Evolutionary conservation across 2,113 vertebrate species (phyloP).

Genomic region (Rostratula benghalensis): DNA sequence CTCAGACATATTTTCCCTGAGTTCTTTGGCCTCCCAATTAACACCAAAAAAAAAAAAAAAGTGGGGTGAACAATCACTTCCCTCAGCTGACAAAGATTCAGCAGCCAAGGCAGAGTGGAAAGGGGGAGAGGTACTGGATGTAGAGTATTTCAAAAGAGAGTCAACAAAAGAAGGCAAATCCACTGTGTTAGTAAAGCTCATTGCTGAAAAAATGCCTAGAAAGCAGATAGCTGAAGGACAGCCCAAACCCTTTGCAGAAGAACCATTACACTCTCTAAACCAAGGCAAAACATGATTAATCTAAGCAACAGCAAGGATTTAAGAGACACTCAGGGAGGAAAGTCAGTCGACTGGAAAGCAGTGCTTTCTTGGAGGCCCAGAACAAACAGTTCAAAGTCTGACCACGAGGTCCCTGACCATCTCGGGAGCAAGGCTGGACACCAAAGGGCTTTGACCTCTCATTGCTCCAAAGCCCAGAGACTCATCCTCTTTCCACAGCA

Average conservation of each 20-base stretch:
- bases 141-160: background rate
- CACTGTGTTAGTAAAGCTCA: background rate
- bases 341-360: background rate
- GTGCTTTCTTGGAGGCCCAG: background rate
- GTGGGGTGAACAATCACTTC: background rate
- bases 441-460: background rate
- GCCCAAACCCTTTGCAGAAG: background rate
- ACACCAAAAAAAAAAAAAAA: background rate
- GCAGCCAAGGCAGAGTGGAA: background rate
- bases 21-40: background rate
- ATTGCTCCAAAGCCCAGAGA: background rate
- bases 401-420: accelerated
- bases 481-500: background rate
- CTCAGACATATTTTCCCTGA: background rate
- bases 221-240: background rate
- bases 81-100: background rate
- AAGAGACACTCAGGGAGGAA: background rate
- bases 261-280: background rate
- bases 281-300: background rate
- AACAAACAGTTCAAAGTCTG: background rate
- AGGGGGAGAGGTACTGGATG: accelerated
- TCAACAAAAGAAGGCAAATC: background rate
- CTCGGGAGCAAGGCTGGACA: accelerated
- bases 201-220: background rate
- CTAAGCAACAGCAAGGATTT: background rate